Percentiles rank a stretch among this genome's conserved stretches.
phyloP scores from a whole-genome alignment of 2,888 invertebrate species.

The Gari tellinella region DNA sequence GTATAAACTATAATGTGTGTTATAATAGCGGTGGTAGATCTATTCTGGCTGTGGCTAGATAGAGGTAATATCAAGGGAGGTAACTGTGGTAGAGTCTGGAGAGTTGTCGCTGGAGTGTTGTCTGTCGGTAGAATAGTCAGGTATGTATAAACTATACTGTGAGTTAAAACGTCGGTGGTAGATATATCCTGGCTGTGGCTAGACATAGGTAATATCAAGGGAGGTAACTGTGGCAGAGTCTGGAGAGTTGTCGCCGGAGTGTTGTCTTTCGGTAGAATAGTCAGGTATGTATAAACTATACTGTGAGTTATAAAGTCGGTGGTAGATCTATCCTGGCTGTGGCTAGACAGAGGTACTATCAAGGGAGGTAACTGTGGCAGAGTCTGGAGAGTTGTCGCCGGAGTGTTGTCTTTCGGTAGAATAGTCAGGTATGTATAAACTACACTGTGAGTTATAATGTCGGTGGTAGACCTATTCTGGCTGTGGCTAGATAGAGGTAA shows the following conservation, averaged over 20 bases:
- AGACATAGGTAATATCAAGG: conserved; percentile 6
- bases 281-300: conserved; percentile 34
- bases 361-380: no score
- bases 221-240: not conserved
- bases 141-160: no score
- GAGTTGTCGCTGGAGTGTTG: no score
- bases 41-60: no score
- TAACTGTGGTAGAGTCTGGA: no score
- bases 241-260: conserved; percentile 13
- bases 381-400: conserved; percentile 7
- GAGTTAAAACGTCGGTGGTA: conserved; percentile 23
- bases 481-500: conserved; percentile 31
- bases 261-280: conserved; percentile 29
- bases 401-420: conserved; percentile 30
- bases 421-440: conserved; percentile 34
- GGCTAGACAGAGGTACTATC: no score
- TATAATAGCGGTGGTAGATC: no score
- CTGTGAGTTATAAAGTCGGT: conserved; percentile 30
- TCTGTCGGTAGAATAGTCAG: conserved; percentile 34
- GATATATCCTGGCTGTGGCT: conserved; percentile 41
- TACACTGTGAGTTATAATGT: conserved; percentile 27
- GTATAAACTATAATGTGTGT: no score
- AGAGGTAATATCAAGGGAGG: no score
- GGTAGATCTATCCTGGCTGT: conserved; percentile 42
- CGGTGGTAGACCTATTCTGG: conserved; percentile 41